A percentile compares a stretch with the other conserved stretches of the same genome.
Conservation (phyloP, 2,888 invertebrate genomes). For the Caenorhabditis parvicauda region DNA sequence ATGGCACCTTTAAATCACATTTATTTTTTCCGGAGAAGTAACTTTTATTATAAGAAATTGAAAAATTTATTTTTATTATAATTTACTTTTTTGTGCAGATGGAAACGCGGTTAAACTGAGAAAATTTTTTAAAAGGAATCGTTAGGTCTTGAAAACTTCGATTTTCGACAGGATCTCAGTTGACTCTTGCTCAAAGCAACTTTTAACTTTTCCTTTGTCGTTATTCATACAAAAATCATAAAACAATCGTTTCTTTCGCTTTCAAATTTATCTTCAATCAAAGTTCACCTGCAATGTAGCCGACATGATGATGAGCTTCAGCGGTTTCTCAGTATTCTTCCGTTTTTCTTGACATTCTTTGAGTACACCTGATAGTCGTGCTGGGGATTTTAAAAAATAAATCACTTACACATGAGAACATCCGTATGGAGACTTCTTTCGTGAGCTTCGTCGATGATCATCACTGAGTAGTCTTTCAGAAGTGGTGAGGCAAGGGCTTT, state of each 20-base stretch:
- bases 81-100: too few relatives aligned
- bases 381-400: too few relatives aligned
- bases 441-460: conserved; percentile 72
- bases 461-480: conserved; percentile 67
- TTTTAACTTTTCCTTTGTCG: not conserved
- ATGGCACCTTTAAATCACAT: too few relatives aligned
- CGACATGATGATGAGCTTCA: conserved; percentile 82
- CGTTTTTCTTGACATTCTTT: conserved; percentile 40
- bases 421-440: conserved; percentile 90
- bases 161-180: not conserved
- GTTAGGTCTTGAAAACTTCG: not conserved
- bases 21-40: too few relatives aligned
- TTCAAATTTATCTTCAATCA: too few relatives aligned
- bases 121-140: not conserved
- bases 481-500: conserved; percentile 64
- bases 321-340: conserved; percentile 12
- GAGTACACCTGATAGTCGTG: conserved; percentile 36
- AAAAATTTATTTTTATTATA: too few relatives aligned
- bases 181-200: not conserved
- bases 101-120: not conserved
- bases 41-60: too few relatives aligned
- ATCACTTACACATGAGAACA: conserved; percentile 44
- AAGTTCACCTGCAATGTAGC: conserved; percentile 82
- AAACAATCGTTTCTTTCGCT: too few relatives aligned
- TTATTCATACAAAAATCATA: too few relatives aligned